A percentile compares a stretch with the other conserved stretches of the same genome.
Evolutionary conservation across 2,113 vertebrate genomes (phyloP).

Genomic region (Calypte anna): DNA sequence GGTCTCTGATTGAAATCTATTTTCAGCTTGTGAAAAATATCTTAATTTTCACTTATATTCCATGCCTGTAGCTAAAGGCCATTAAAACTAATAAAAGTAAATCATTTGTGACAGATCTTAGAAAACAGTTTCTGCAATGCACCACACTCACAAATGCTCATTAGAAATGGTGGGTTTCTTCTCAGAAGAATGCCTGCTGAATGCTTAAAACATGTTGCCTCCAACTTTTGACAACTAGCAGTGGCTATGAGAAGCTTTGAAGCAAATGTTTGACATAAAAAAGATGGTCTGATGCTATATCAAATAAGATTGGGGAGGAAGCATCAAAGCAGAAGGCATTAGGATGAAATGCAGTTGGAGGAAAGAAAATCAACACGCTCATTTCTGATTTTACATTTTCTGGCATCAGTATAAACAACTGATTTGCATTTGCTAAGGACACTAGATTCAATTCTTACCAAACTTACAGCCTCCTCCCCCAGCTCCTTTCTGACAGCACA

Average conservation of each 20-base stretch:
- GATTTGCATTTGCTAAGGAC: constrained; percentile 63
- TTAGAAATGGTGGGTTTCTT: constrained; percentile 79
- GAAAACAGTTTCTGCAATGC: constrained; percentile 79
- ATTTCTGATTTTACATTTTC: constrained; percentile 67
- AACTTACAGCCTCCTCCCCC: background rate
- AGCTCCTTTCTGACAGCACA: background rate
- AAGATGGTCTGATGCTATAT: constrained; percentile 67
- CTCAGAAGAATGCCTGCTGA: constrained; percentile 71
- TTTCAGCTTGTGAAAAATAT: constrained; percentile 79
- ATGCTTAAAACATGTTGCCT: constrained; percentile 75
- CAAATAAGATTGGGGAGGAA: constrained; percentile 56
- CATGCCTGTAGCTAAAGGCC: constrained; percentile 77
- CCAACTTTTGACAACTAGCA: constrained; percentile 75
- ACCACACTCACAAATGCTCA: constrained; percentile 69
- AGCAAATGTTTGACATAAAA: constrained; percentile 74
- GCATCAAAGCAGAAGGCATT: constrained; percentile 66
- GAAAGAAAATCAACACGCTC: constrained; percentile 64
- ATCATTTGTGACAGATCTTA: constrained; percentile 83
- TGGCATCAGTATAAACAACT: constrained; percentile 67
- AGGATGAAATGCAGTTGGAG: constrained; percentile 54
- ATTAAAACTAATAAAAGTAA: constrained; percentile 85
- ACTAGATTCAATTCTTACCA: constrained; percentile 13
- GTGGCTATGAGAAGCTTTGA: constrained; percentile 73
- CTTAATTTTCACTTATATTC: constrained; percentile 84
- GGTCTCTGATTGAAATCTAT: constrained; percentile 66